These are phyloP conservation scores for Muscicapa striata DNA, from an alignment of 2,797 vertebrate species.

Conservation along the genomic window DNA sequence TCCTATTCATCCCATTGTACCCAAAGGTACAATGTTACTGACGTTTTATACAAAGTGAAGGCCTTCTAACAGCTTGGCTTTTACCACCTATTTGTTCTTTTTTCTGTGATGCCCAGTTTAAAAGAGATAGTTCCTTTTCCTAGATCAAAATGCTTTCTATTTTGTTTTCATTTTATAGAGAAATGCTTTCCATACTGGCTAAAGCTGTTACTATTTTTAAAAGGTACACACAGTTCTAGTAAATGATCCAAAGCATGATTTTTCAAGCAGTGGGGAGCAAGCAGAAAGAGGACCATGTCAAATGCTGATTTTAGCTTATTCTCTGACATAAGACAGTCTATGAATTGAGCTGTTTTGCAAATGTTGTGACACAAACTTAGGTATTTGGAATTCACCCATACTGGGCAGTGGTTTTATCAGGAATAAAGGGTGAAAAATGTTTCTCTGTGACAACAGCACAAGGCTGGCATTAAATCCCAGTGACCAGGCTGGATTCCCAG, in stretches of 20 bases:
- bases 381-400: not conserved
- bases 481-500: not conserved
- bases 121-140: not conserved
- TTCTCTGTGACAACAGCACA: not conserved
- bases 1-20: not conserved
- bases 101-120: not conserved
- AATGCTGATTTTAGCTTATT: not conserved
- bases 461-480: not conserved
- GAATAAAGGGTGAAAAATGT: not conserved
- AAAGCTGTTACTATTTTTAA: conserved; percentile 34
- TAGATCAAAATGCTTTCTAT: not conserved
- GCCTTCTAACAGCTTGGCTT: not conserved
- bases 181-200: conserved; percentile 3
- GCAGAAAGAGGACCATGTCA: not conserved
- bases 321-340: not conserved
- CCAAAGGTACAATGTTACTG: not conserved
- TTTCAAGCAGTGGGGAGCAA: not conserved
- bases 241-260: not conserved
- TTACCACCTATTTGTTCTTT: not conserved
- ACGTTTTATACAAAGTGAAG: not conserved
- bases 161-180: conserved; percentile 14
- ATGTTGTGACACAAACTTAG: not conserved
- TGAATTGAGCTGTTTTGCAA: not conserved
- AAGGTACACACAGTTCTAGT: not conserved
- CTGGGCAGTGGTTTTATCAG: not conserved